Base-by-base conservation (phyloP, 2,113 vertebrate species). In the Stictonetta naevosa region DNA sequence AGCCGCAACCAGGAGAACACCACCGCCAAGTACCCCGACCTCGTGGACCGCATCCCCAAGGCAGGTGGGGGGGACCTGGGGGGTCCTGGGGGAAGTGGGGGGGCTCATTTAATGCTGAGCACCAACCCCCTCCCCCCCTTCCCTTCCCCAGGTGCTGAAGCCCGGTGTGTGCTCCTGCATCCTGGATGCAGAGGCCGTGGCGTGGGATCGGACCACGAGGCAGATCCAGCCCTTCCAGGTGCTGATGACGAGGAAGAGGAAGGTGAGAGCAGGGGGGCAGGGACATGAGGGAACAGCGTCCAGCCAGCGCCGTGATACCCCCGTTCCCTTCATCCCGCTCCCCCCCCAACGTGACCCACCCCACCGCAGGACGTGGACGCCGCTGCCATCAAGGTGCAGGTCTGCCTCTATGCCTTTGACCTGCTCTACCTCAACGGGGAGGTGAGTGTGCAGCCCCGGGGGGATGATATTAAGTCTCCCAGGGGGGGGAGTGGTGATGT, bases 1-100 rank as follows among this genome's bases (percentile, higher is more conserved):
- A 99, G 99, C 93, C 98, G 99, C 73, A 99, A 99, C 93, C 99
- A 99, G 91, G 99, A 99, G 80, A 98, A 99, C 97, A 99, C 99
- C 95, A 99, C 99, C 1, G 98, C 96, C 90, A 99, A 98, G 96
- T 99, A 99, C 91, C 99, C 99, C 0, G 99, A 99, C 92, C 98
- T 99, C 93, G 98, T 99, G 95, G 95, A 98, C 42, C 98, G 99
- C 63, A 98, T 99, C 46, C 98, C 98, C 68, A 98, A 98, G 98
- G 99, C 99, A 97, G 21, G 48, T 23, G 48, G 48, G 48, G 48
- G 48, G 48, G 46, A 48, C 5, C 3, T 20, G 21, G 48, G n/a
- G n/a, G n/a, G n/a, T n/a, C n/a, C n/a, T n/a, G 48, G 48, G 46
- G 46, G 8, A 23, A 22, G 6, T 20, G 11, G 48, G 48, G 48